A percentile compares a stretch with the other conserved stretches of the same genome.
phyloP scores from a whole-genome alignment of 2,888 invertebrate genomes.

The Synanthedon tipuliformis region DNA sequence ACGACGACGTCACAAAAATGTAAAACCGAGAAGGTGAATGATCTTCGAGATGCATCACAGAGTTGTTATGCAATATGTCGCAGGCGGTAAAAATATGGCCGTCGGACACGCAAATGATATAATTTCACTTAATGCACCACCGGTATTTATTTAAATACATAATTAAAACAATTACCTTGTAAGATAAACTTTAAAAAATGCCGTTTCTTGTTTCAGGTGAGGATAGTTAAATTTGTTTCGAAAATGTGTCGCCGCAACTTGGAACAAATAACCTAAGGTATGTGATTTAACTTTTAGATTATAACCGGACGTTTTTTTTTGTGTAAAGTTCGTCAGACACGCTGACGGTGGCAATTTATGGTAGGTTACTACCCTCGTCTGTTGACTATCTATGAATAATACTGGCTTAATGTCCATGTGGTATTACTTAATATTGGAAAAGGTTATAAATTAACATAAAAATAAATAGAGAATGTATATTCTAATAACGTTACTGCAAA shows the following conservation, averaged over 20 bases:
- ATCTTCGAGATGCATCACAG: background rate
- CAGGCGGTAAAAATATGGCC: conserved; percentile 2
- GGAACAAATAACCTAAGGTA: conserved; percentile 55
- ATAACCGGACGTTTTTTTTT: no score
- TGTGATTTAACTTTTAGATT: conserved; percentile 4
- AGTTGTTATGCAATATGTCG: background rate
- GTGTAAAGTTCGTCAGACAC: no score
- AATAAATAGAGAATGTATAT: no score
- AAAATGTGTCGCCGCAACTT: conserved; percentile 44
- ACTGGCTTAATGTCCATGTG: no score
- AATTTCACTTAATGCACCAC: conserved; percentile 10
- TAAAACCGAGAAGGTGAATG: background rate
- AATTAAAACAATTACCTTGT: conserved; percentile 3
- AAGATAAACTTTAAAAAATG: conserved; percentile 1
- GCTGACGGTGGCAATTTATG: no score
- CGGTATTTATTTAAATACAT: conserved; percentile 2
- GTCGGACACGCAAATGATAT: conserved; percentile 12
- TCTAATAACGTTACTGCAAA: no score
- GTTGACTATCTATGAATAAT: no score
- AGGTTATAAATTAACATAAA: no score
- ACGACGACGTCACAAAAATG: no score
- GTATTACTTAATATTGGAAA: no score
- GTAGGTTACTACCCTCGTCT: no score
- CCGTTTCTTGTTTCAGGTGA: conserved; percentile 54
- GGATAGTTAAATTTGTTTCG: conserved; percentile 26